Conservation (phyloP, 37 sponge, comb jelly and placozoan genomes). For the Dysidea cf. avara region DNA sequence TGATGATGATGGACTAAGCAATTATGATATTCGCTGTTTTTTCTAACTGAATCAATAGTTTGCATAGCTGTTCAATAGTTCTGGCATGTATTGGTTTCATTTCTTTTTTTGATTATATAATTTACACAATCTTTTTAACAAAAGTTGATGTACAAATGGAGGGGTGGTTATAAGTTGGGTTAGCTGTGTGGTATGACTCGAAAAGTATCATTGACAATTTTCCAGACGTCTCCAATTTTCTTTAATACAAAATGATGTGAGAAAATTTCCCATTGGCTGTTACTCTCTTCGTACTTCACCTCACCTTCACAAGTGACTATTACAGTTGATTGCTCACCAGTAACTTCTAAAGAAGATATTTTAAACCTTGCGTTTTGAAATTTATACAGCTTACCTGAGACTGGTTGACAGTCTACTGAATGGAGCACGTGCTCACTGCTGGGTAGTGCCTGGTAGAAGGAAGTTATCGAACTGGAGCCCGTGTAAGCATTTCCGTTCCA, state of each 20-base stretch:
- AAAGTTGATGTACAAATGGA: too few relatives aligned
- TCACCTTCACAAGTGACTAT: slow-evolving; percentile 58
- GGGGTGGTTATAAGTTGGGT: too few relatives aligned
- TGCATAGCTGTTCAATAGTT: too few relatives aligned
- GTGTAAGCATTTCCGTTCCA: slow-evolving; percentile 69
- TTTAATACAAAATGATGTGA: slow-evolving; percentile 62
- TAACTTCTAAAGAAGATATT: not conserved
- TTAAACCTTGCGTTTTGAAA: not conserved
- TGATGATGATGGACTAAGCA: too few relatives aligned
- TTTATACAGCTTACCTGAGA: not conserved
- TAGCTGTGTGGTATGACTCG: too few relatives aligned
- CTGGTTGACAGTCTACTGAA: slow-evolving; percentile 72
- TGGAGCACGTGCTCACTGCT: slow-evolving; percentile 40
- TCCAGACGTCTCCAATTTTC: slow-evolving; percentile 74
- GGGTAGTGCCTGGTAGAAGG: slow-evolving; percentile 69
- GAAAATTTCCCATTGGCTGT: slow-evolving; percentile 8
- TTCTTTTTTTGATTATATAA: too few relatives aligned
- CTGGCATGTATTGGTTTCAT: too few relatives aligned
- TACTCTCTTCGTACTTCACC: slow-evolving; percentile 39
- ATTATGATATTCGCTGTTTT: too few relatives aligned
- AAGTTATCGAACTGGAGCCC: slow-evolving; percentile 41
- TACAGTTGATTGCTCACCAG: slow-evolving; percentile 26
- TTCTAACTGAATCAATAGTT: too few relatives aligned
- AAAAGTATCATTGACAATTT: slow-evolving; percentile 73
- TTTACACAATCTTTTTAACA: too few relatives aligned